phyloP scores from a whole-genome alignment of 2,113 vertebrate species.

The Chlorodrepanis virens region DNA sequence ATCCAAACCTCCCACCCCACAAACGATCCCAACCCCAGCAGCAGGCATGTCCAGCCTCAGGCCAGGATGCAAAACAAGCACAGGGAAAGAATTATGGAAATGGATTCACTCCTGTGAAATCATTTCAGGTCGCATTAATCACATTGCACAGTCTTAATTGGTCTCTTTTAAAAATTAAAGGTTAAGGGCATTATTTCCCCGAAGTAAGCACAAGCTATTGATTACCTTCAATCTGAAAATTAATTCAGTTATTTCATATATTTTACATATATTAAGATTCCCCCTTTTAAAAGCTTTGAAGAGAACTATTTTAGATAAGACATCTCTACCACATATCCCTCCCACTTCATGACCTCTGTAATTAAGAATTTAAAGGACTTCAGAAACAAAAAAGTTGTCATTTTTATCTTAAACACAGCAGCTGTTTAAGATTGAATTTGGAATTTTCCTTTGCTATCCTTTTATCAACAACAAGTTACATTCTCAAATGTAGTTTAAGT shows the following conservation, averaged over 20 bases:
- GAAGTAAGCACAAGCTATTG: background rate
- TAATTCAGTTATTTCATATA: background rate
- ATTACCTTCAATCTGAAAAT: background rate
- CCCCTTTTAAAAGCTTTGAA: background rate
- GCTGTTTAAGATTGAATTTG: background rate
- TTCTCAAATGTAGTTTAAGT: background rate
- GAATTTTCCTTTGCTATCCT: background rate
- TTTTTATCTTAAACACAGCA: background rate
- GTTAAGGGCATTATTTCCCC: background rate
- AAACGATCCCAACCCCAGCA: fast-evolving
- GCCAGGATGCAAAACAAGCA: background rate
- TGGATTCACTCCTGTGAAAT: background rate
- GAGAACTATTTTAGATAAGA: background rate
- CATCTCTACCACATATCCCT: background rate
- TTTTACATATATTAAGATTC: background rate
- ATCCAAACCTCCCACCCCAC: background rate
- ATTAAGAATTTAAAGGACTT: background rate
- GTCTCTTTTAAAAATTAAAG: background rate
- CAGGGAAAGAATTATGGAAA: background rate
- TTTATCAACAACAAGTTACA: background rate
- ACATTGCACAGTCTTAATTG: background rate
- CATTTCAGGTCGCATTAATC: background rate
- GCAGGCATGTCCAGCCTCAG: background rate
- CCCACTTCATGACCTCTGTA: background rate
- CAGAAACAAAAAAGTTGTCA: background rate